Evolutionary conservation across 2,888 invertebrate genomes (phyloP).

Genomic region (Allygus modestus): DNA sequence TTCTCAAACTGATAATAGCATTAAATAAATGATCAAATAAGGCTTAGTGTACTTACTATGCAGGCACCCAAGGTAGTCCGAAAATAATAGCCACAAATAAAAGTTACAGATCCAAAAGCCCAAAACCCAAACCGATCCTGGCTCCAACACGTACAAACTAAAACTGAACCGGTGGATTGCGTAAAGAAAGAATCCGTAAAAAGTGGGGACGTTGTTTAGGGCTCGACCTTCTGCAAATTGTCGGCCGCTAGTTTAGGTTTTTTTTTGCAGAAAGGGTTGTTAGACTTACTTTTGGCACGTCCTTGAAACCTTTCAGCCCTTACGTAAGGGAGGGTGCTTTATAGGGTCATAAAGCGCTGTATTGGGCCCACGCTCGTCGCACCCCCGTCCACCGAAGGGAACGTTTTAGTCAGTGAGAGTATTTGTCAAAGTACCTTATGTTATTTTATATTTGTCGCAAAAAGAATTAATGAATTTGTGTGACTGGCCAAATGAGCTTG

Average conservation of each 20-base stretch:
- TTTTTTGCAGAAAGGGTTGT: conserved; percentile 58
- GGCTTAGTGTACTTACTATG: too few relatives aligned
- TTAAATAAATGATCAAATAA: too few relatives aligned
- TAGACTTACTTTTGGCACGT: conserved; percentile 46
- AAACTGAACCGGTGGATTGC: conserved; percentile 55
- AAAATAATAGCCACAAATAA: too few relatives aligned
- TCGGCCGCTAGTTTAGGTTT: background rate
- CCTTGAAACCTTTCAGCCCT: conserved; percentile 62
- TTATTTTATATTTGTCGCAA: too few relatives aligned
- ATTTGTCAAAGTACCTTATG: too few relatives aligned
- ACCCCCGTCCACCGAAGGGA: background rate
- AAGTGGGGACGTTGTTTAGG: conserved; percentile 53
- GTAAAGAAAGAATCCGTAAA: conserved; percentile 55
- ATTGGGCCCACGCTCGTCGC: conserved; percentile 13
- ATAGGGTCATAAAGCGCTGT: conserved; percentile 13
- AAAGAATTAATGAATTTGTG: too few relatives aligned
- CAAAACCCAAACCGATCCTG: background rate
- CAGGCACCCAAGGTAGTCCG: too few relatives aligned
- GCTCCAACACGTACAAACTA: background rate
- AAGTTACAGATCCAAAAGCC: background rate
- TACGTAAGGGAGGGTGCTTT: conserved; percentile 50
- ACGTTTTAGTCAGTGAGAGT: background rate
- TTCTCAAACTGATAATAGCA: too few relatives aligned
- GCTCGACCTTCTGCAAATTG: conserved; percentile 54
- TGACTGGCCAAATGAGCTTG: too few relatives aligned